Conservation (phyloP, 2,888 invertebrate species). For the Chaetoderma sp. region DNA sequence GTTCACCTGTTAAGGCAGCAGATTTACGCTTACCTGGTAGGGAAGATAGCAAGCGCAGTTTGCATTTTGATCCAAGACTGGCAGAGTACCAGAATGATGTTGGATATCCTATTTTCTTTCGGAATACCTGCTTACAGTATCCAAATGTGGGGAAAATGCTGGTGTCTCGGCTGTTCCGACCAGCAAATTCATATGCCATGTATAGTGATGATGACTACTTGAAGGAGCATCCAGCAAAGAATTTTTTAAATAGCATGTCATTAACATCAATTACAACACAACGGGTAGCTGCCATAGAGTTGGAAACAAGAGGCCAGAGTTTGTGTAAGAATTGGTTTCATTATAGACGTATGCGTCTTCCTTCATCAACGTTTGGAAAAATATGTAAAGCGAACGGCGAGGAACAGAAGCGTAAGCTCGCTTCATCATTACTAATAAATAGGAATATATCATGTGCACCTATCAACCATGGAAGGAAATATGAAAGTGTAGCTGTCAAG, state of each 20-base stretch:
- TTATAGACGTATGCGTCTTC: conserved; percentile 23
- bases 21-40: conserved; percentile 6
- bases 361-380: conserved; percentile 33
- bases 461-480: conserved; percentile 26
- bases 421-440: conserved; percentile 9
- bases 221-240: conserved; percentile 20
- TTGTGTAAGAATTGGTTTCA: conserved; percentile 25
- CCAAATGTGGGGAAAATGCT: conserved; percentile 31
- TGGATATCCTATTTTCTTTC: background rate
- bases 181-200: conserved; percentile 31
- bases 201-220: conserved; percentile 37
- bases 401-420: conserved; percentile 19
- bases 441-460: conserved; percentile 13
- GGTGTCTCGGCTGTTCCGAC: conserved; percentile 29
- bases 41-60: background rate
- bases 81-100: background rate
- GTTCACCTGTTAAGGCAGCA: conserved; percentile 27
- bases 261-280: conserved; percentile 18
- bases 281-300: conserved; percentile 16
- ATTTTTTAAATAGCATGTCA: conserved; percentile 20
- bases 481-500: conserved; percentile 24
- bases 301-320: conserved; percentile 26
- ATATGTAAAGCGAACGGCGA: conserved; percentile 23
- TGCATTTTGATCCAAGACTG: background rate
- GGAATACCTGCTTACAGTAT: conserved; percentile 31